Evolutionary conservation across 2,113 vertebrate species (phyloP).

Genomic region (Lanius ludovicianus): DNA sequence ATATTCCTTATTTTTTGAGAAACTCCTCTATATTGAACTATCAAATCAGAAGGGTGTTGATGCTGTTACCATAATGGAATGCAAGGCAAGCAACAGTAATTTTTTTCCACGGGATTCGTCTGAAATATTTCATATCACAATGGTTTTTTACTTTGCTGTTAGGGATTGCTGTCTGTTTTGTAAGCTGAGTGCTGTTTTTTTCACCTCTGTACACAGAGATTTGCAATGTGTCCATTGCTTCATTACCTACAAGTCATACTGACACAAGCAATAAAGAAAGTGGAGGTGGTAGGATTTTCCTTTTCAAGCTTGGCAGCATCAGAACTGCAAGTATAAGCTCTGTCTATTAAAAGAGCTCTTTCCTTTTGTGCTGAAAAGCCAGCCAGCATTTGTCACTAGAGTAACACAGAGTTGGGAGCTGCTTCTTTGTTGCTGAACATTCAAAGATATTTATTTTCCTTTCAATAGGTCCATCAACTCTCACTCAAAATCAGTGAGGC

Average conservation of each 20-base stretch:
- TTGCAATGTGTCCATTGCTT: not conserved
- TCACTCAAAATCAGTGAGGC: slow-evolving; percentile 2
- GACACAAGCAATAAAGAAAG: not conserved
- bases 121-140: not conserved
- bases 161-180: not conserved
- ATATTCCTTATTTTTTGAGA: not conserved
- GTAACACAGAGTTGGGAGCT: not conserved
- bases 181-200: not conserved
- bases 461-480: not conserved
- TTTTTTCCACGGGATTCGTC: not conserved
- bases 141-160: not conserved
- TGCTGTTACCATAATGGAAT: not conserved
- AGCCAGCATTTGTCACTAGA: slow-evolving; percentile 7
- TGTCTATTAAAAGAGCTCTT: not conserved
- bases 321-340: slow-evolving; percentile 4
- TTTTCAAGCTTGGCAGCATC: slow-evolving; percentile 5
- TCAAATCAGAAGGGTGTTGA: not conserved
- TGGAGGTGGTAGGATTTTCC: not conserved
- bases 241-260: not conserved
- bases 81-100: not conserved
- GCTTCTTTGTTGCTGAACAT: not conserved
- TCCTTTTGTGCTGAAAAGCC: not conserved
- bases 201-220: not conserved
- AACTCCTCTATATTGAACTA: not conserved
- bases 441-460: not conserved